phyloP scores from a whole-genome alignment of 23 tunicate genomes.

The Oikopleura dioica region DNA sequence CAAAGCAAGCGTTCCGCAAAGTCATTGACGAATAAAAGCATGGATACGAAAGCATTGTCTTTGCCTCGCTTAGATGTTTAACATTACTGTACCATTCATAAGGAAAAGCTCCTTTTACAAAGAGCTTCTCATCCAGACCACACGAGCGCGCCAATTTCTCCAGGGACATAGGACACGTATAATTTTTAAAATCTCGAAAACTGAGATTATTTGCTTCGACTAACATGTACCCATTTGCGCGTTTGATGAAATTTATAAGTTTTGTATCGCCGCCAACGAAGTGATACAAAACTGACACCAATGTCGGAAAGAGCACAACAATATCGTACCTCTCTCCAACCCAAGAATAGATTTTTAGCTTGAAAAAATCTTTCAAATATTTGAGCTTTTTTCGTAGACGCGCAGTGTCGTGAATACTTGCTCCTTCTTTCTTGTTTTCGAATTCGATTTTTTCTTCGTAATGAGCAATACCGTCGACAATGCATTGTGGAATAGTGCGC shows the following conservation, averaged over 20 bases:
- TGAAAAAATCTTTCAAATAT: background rate
- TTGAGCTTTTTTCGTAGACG: background rate
- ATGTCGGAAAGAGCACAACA: background rate
- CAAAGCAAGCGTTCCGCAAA: background rate
- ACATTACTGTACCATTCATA: background rate
- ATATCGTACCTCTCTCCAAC: background rate
- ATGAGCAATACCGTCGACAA: too few species aligned
- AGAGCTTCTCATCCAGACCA: background rate
- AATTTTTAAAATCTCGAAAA: background rate
- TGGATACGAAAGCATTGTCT: background rate
- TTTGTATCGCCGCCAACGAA: too few species aligned
- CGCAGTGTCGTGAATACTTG: too few species aligned
- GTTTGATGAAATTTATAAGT: background rate
- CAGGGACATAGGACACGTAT: background rate
- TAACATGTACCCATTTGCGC: background rate
- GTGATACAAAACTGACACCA: background rate
- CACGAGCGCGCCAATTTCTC: background rate
- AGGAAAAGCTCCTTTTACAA: background rate
- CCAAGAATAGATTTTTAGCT: background rate
- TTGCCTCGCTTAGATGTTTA: background rate
- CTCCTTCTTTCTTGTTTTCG: too few species aligned
- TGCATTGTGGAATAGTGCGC: too few species aligned
- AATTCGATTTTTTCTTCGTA: too few species aligned
- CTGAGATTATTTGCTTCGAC: background rate
- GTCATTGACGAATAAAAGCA: background rate